Evolutionary conservation across 1,140 invertebrate species (phyloP).

Genomic region (Hermetia illucens): DNA sequence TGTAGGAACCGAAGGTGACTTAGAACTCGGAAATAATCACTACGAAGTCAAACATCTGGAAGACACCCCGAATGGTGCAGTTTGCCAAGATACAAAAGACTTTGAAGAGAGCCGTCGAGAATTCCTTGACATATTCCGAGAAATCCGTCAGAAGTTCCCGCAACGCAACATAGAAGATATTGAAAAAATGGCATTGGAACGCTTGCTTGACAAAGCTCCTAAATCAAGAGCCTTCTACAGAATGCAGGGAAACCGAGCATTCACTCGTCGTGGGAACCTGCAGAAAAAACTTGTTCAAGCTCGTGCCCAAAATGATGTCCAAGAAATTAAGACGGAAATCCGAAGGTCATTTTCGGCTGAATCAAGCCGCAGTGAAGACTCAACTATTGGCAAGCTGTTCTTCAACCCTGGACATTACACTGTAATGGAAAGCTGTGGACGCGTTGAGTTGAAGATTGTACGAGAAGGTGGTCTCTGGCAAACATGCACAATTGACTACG

Average conservation of each 20-base stretch:
- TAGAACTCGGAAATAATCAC: slow-evolving; percentile 51
- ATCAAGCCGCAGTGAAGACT: background rate
- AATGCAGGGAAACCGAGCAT: slow-evolving; percentile 83
- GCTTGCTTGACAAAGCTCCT: slow-evolving; percentile 75
- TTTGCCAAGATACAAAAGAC: slow-evolving; percentile 61
- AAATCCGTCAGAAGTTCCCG: slow-evolving; percentile 71
- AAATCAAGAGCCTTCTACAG: slow-evolving; percentile 92
- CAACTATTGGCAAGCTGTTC: slow-evolving; percentile 48
- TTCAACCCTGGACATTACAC: slow-evolving; percentile 93
- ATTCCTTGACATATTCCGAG: slow-evolving; percentile 76
- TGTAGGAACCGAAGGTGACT: slow-evolving; percentile 61
- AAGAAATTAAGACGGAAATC: slow-evolving; percentile 49
- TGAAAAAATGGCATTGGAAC: slow-evolving; percentile 82
- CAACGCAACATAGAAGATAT: slow-evolving; percentile 65
- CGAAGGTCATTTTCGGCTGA: slow-evolving; percentile 34
- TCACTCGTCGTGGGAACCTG: slow-evolving; percentile 81
- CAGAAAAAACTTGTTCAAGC: slow-evolving; percentile 68
- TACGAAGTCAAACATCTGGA: slow-evolving; percentile 31
- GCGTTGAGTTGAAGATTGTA: slow-evolving; percentile 64
- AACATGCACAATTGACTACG: slow-evolving; percentile 72
- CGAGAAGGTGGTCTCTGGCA: slow-evolving; percentile 80
- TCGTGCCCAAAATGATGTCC: slow-evolving; percentile 57
- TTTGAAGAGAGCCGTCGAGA: slow-evolving; percentile 81
- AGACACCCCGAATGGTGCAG: slow-evolving; percentile 68
- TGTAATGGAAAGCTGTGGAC: slow-evolving; percentile 90